Evolutionary conservation across 1,140 invertebrate genomes (phyloP).

Genomic region (Maniola jurtina): DNA sequence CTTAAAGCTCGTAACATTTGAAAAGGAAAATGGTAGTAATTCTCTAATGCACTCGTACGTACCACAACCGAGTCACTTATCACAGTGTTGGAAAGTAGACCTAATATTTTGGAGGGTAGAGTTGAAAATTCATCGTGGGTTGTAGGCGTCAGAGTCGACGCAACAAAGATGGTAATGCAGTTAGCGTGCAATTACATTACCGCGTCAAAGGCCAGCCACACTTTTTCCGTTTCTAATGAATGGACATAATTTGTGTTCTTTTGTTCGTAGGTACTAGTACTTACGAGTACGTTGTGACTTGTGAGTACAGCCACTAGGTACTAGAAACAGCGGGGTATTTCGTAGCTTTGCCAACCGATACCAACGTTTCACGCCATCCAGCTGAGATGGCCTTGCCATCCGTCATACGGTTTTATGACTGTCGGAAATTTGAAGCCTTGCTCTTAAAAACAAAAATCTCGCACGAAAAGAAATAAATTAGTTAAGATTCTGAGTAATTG

Average conservation of each 20-base stretch:
- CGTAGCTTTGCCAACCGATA: no score
- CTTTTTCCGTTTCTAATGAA: constrained; percentile 32
- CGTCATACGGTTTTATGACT: no score
- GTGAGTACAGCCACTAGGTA: constrained; percentile 2
- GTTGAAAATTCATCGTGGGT: constrained; percentile 3
- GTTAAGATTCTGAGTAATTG: no score
- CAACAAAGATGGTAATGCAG: constrained; percentile 27
- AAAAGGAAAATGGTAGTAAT: constrained; percentile 24
- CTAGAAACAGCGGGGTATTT: not conserved
- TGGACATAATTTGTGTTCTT: constrained; percentile 32
- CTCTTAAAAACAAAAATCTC: no score
- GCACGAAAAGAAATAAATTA: no score
- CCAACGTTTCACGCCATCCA: no score
- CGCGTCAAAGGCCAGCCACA: constrained; percentile 29
- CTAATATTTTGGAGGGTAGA: not conserved
- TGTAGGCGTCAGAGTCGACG: constrained; percentile 1
- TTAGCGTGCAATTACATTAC: constrained; percentile 31
- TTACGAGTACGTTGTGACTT: no score
- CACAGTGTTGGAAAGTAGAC: not conserved
- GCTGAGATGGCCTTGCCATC: no score
- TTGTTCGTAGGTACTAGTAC: constrained; percentile 14
- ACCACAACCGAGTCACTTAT: constrained; percentile 9
- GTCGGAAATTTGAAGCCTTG: no score
- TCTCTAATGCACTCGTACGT: constrained; percentile 26
- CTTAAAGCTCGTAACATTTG: constrained; percentile 18